These are phyloP conservation scores for Meriones psammophilus DNA, from an alignment of 2,797 vertebrate genomes.

Conservation along the genomic window DNA sequence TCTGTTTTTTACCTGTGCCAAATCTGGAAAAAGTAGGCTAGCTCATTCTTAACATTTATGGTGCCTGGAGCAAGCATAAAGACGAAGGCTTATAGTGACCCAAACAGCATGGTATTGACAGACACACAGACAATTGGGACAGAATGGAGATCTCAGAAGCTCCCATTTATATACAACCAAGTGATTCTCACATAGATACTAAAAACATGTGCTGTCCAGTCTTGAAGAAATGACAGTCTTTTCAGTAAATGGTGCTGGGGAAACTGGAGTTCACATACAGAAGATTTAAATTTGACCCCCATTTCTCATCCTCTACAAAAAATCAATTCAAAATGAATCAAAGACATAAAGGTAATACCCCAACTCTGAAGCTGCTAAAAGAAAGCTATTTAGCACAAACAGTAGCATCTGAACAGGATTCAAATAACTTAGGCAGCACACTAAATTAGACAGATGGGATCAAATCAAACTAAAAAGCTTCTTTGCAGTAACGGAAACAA, in stretches of 20 bases:
- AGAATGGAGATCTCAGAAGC: neutral
- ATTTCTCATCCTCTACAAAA: neutral
- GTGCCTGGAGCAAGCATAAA: neutral
- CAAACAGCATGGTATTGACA: neutral
- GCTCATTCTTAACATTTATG: neutral
- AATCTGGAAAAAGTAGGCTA: neutral
- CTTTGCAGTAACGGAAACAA: neutral
- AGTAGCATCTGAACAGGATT: neutral
- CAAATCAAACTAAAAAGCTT: neutral
- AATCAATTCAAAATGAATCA: neutral
- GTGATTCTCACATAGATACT: neutral
- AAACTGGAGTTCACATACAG: neutral
- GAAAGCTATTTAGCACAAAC: neutral
- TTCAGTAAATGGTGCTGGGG: neutral
- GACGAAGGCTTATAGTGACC: neutral
- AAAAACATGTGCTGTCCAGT: neutral
- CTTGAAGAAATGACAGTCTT: neutral
- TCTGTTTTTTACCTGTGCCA: neutral
- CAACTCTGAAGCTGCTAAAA: neutral
- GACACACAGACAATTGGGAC: neutral
- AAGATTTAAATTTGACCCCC: neutral
- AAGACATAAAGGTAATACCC: neutral
- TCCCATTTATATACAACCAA: neutral
- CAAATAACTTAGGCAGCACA: neutral
- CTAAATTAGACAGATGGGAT: neutral